Conservation (phyloP, 2,888 invertebrate species). For the Chalcosyrphus nemorum region DNA sequence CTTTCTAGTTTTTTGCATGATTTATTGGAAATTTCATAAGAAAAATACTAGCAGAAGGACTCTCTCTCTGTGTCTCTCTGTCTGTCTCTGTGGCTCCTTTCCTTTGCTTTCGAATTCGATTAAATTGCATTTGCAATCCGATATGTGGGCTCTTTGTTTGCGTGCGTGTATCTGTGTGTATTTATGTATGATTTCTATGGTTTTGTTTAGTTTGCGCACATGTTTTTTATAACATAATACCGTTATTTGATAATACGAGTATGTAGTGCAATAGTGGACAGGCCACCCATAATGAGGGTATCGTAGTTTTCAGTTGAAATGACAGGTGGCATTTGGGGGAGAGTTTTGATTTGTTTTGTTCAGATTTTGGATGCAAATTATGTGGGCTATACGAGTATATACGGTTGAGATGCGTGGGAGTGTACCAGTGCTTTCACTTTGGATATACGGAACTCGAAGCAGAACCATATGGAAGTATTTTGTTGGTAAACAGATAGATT, state of each 20-base stretch:
- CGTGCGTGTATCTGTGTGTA: slow-evolving; percentile 12
- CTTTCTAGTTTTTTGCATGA: slow-evolving; percentile 75
- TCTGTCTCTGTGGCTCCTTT: not conserved
- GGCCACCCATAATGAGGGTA: slow-evolving; percentile 61
- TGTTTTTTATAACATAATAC: slow-evolving; percentile 27
- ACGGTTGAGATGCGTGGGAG: slow-evolving; percentile 37
- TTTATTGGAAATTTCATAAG: slow-evolving; percentile 71
- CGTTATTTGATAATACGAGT: slow-evolving; percentile 50
- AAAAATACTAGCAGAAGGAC: slow-evolving; percentile 53
- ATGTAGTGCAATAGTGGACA: slow-evolving; percentile 12
- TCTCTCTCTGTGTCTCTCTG: slow-evolving; percentile 12
- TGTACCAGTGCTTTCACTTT: not conserved
- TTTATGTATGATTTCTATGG: slow-evolving; percentile 59
- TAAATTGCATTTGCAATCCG: slow-evolving; percentile 70
- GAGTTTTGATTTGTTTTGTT: slow-evolving; percentile 8
- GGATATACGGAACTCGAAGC: not conserved
- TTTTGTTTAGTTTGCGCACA: slow-evolving; percentile 42
- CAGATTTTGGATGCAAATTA: slow-evolving; percentile 17
- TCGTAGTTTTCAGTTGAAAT: not conserved
- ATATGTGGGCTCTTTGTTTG: slow-evolving; percentile 53
- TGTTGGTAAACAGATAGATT: not conserved
- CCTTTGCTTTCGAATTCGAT: slow-evolving; percentile 64
- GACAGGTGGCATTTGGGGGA: slow-evolving; percentile 31
- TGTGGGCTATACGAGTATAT: not conserved
- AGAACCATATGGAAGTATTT: slow-evolving; percentile 1